Base-by-base conservation (phyloP, 2,888 invertebrate genomes). In the Choristoneura rosaceana region DNA sequence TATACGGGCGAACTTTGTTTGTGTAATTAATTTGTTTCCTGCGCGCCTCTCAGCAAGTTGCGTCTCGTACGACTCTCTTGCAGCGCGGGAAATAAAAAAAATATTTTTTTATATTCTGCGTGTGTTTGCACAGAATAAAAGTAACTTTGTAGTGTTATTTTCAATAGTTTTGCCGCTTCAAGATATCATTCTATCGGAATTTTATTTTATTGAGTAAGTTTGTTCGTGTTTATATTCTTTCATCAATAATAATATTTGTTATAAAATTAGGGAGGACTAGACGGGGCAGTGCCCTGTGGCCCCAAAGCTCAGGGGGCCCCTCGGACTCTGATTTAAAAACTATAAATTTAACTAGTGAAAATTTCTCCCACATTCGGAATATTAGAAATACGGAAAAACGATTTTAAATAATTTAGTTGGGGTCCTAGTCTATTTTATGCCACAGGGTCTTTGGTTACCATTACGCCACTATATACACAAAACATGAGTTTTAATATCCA, bases 21-120 rank as follows among this genome's bases (percentile, higher is more conserved):
- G 84, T 78, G 82, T 85, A 84, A 86, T 86, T 86, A 87, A 87
- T 86, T 86, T 79, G 81, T 81, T 81, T 86, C 78, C 81, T 79
- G 71, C 64, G 71, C 71, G 71, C 71, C 65, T 65, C 74, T 71
- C 67, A 52, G 71, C 69, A 64, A 73, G 73, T 73, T 68, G 68
- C 67, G 67, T 68, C 58, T 50, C 79, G 73, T 78, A 82, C 80
- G 77, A 77, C 77, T 80, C 78, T 80, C 70, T 73, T 75, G 81
- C 81, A 25, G 66, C 25, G 38, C 71, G n/a, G 71, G 47, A 41
- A 68, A 73, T 50, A 34, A 14, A 73, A 63, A 66, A 60, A 58
- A 58, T 38, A 45, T 65, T 64, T 73, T 68, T 63, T 50, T 15
- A 67, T 50, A 67, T 41, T 62, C n/a, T 58, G 14, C 14, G 47